A percentile compares a stretch with the other conserved stretches of the same genome.
Conservation (phyloP, 1,140 invertebrate species). For the Chelonus insularis region DNA sequence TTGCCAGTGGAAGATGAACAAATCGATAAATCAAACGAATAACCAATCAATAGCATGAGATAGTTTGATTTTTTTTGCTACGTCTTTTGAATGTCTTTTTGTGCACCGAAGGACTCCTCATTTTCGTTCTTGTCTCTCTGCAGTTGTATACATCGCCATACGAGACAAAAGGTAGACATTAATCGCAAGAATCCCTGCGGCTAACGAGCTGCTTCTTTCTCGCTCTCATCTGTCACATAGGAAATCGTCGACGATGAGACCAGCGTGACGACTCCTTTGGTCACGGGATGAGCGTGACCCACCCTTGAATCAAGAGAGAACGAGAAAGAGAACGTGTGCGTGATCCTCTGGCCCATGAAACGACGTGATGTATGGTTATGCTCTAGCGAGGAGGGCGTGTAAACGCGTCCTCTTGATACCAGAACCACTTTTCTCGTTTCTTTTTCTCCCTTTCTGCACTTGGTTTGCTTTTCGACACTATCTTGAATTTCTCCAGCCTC, state of each 20-base stretch:
- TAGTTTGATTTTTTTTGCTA: background rate
- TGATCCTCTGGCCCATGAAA: constrained; percentile 2
- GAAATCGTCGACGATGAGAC: constrained; percentile 10
- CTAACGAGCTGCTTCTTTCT: constrained; percentile 15
- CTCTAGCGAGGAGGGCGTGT: constrained; percentile 7
- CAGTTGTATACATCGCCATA: background rate
- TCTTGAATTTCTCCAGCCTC: background rate
- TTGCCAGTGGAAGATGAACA: background rate
- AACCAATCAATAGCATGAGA: constrained; percentile 4
- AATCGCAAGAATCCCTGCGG: constrained; percentile 16
- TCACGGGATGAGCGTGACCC: constrained; percentile 19
- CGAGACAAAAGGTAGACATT: constrained; percentile 22
- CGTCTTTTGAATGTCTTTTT: background rate
- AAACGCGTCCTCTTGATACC: background rate
- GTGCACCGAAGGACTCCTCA: background rate
- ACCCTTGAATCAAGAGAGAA: constrained; percentile 8
- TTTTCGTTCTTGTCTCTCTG: background rate
- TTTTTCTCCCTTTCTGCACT: background rate
- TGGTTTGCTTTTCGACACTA: background rate
- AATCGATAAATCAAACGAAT: constrained; percentile 19
- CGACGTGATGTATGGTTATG: constrained; percentile 20
- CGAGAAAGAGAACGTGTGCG: constrained; percentile 11
- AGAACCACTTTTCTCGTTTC: background rate
- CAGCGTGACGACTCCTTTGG: constrained; percentile 19
- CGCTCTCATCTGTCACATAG: constrained; percentile 2